A percentile compares a stretch with the other conserved stretches of the same genome.
Conservation (phyloP, 2,797 vertebrate species). For the Ispidina lecontei region DNA sequence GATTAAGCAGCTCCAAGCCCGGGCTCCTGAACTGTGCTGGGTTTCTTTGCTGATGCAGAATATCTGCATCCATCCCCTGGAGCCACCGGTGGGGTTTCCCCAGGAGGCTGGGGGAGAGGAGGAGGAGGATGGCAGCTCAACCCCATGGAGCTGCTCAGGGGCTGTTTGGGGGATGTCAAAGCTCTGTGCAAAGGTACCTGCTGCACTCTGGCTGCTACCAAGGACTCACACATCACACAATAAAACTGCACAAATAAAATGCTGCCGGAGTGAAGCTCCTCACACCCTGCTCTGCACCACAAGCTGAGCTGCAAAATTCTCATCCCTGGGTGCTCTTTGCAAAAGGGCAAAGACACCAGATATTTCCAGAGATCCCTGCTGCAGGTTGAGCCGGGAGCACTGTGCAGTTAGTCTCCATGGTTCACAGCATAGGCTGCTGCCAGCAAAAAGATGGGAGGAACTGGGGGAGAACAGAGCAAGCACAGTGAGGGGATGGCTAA, state of each 20-base stretch:
- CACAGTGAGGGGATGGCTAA: background rate
- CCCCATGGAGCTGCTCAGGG: background rate
- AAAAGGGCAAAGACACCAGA: background rate
- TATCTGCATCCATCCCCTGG: background rate
- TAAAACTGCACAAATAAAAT: background rate
- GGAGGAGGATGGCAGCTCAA: background rate
- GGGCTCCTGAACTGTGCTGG: background rate
- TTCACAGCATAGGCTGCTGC: background rate
- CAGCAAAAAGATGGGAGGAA: constrained; percentile 14
- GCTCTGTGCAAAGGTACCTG: background rate
- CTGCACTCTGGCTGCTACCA: background rate
- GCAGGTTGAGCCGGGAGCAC: background rate
- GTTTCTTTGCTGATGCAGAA: background rate
- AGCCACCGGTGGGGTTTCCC: background rate
- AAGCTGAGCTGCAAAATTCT: background rate
- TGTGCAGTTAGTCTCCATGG: background rate
- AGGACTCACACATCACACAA: background rate
- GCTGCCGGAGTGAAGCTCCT: background rate
- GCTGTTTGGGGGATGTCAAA: background rate
- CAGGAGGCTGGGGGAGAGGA: background rate
- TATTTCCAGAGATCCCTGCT: background rate
- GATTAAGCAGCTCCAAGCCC: background rate
- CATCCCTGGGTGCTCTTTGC: background rate
- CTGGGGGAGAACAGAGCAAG: background rate
- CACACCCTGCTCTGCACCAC: background rate